Percentiles rank a stretch among this genome's conserved stretches.
These are phyloP conservation scores for Eupithecia vulgata DNA, from an alignment of 2,888 invertebrate genomes.

Conservation along the genomic window DNA sequence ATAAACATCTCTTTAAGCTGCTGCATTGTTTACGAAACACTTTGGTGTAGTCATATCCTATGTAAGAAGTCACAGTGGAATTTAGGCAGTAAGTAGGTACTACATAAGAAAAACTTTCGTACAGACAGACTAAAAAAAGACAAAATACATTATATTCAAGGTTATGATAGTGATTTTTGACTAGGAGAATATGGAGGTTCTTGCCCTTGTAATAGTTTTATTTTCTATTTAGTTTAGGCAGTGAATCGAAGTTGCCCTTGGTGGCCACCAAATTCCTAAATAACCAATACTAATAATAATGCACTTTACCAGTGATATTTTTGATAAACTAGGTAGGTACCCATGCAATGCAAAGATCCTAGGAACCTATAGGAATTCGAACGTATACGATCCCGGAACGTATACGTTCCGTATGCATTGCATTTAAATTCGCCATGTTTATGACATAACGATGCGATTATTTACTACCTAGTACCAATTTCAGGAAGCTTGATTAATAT, in stretches of 20 bases:
- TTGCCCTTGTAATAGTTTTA: too few species aligned
- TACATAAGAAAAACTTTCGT: too few species aligned
- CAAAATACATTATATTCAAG: too few species aligned
- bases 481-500: conserved; percentile 2
- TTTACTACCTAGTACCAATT: neutral
- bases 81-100: neutral
- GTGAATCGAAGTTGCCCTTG: too few species aligned
- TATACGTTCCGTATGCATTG: too few species aligned
- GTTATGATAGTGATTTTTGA: neutral
- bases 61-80: conserved; percentile 9
- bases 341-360: too few species aligned
- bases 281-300: too few species aligned
- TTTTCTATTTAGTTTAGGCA: too few species aligned
- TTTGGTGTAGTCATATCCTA: conserved; percentile 1
- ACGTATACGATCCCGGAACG: too few species aligned
- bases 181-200: neutral
- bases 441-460: neutral
- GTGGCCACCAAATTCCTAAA: too few species aligned
- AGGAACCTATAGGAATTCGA: too few species aligned
- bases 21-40: conserved; percentile 22
- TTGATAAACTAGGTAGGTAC: neutral
- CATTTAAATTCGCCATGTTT: neutral
- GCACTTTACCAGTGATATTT: neutral
- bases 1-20: conserved; percentile 17
- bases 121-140: neutral